A percentile compares a stretch with the other conserved stretches of the same genome.
These are phyloP conservation scores for Speoplatyrhinus poulsoni DNA, from an alignment of 2,113 vertebrate genomes.

Conservation along the genomic window DNA sequence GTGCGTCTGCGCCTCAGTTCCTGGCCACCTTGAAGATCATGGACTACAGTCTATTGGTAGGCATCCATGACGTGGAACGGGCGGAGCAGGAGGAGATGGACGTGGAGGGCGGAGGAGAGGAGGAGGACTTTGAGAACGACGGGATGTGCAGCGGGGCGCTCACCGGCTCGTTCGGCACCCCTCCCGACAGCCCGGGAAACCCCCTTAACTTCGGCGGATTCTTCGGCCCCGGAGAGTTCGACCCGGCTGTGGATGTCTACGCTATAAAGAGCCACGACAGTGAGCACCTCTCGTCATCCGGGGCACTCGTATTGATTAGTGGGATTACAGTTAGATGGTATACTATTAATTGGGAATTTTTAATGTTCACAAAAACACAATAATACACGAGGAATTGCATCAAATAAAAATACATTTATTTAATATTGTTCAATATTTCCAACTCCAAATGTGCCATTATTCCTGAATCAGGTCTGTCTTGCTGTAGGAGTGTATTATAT, in stretches of 20 bases:
- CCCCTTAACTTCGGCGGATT: slow-evolving; percentile 89
- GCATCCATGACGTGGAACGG: slow-evolving; percentile 92
- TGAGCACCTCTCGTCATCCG: slow-evolving; percentile 60
- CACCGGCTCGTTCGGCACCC: slow-evolving; percentile 88
- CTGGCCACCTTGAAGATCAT: slow-evolving; percentile 95
- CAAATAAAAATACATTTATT: too few relatives aligned
- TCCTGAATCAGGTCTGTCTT: background rate
- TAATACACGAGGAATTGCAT: too few relatives aligned
- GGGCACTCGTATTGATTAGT: too few relatives aligned
- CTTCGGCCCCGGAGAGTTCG: slow-evolving; percentile 91
- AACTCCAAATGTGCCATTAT: too few relatives aligned
- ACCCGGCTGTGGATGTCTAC: slow-evolving; percentile 91
- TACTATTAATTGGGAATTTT: too few relatives aligned
- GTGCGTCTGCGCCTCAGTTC: slow-evolving; percentile 75
- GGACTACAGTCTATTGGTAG: slow-evolving; percentile 96
- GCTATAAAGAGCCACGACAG: slow-evolving; percentile 94
- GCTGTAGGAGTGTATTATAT: background rate
- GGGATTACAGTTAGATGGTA: too few relatives aligned
- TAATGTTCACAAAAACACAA: too few relatives aligned
- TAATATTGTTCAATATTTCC: too few relatives aligned
- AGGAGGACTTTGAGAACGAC: slow-evolving; percentile 90
- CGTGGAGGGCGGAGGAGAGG: slow-evolving; percentile 85
- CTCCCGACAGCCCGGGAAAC: slow-evolving; percentile 90
- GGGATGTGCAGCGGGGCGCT: slow-evolving; percentile 79
- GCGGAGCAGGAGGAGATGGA: slow-evolving; percentile 97